These are phyloP conservation scores for Paedocypris micromegethes DNA, from an alignment of 2,797 vertebrate species.

Conservation along the genomic window DNA sequence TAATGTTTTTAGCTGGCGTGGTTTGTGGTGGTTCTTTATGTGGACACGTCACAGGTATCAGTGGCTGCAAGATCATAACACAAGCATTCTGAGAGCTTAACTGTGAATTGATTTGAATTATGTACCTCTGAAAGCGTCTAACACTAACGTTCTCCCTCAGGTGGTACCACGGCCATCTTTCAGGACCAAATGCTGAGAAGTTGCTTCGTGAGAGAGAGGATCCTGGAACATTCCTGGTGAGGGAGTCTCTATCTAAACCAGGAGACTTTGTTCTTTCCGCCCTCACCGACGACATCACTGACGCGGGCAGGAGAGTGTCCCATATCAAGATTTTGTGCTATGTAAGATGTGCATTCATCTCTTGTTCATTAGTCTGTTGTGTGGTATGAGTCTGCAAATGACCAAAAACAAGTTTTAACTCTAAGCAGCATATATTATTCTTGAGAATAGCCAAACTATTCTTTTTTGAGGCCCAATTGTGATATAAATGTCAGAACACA, in stretches of 20 bases:
- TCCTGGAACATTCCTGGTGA: slow-evolving; percentile 87
- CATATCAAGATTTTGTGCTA: slow-evolving; percentile 89
- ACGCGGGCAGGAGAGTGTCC: slow-evolving; percentile 71
- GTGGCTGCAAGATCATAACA: too few relatives aligned
- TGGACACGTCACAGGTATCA: too few relatives aligned
- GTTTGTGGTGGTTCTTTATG: slow-evolving; percentile 7
- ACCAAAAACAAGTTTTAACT: neutral
- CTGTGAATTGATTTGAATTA: neutral
- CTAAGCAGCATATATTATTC: too few relatives aligned
- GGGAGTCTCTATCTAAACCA: slow-evolving; percentile 93
- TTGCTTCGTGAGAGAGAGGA: slow-evolving; percentile 76
- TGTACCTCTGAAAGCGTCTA: neutral
- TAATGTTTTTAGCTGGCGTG: slow-evolving; percentile 4
- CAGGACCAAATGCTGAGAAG: slow-evolving; percentile 83
- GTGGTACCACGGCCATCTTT: slow-evolving; percentile 96
- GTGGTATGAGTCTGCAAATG: slow-evolving; percentile 8
- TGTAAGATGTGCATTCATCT: slow-evolving; percentile 23
- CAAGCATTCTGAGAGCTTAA: too few relatives aligned
- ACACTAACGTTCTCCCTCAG: slow-evolving; percentile 55
- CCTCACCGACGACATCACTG: slow-evolving; percentile 75
- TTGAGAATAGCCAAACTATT: too few relatives aligned
- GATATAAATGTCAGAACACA: too few relatives aligned
- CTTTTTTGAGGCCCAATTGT: too few relatives aligned
- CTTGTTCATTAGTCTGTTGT: slow-evolving; percentile 3
- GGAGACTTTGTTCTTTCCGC: slow-evolving; percentile 91